Percentiles rank a stretch among this genome's conserved stretches.
phyloP scores from a whole-genome alignment of 2,113 vertebrate genomes.

The Myotis davidii region DNA sequence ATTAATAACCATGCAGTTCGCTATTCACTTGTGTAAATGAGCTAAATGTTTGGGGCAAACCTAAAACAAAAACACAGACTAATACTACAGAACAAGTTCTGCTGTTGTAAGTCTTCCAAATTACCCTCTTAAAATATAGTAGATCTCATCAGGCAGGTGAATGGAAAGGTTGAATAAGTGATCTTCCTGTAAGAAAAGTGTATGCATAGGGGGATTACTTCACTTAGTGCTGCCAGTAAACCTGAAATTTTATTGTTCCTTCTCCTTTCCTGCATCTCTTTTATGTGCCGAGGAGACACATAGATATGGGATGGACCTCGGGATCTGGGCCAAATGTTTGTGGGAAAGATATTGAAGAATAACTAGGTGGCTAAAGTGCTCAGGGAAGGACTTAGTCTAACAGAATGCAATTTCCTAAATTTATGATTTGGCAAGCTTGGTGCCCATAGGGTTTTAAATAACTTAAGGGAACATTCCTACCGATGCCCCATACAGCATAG shows the following conservation, averaged over 20 bases:
- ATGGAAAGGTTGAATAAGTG: constrained; percentile 49
- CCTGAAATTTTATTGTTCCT: constrained; percentile 61
- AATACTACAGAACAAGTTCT: background rate
- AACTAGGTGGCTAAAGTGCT: constrained; percentile 31
- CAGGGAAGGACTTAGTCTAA: constrained; percentile 52
- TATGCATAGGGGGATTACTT: background rate
- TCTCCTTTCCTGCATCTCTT: constrained; percentile 68
- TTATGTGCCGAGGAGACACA: constrained; percentile 55
- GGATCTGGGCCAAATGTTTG: constrained; percentile 19
- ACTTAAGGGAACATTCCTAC: constrained; percentile 3
- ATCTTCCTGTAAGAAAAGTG: constrained; percentile 50
- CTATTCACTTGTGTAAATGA: constrained; percentile 34
- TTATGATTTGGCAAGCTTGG: constrained; percentile 43
- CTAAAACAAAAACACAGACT: background rate
- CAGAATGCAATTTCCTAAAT: background rate
- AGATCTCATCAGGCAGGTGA: constrained; percentile 59
- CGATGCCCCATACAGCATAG: background rate
- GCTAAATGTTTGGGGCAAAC: constrained; percentile 3
- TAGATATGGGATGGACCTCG: constrained; percentile 5
- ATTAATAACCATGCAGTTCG: constrained; percentile 20
- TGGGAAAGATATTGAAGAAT: constrained; percentile 42
- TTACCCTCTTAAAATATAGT: constrained; percentile 38
- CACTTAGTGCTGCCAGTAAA: constrained; percentile 54
- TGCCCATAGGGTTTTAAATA: constrained; percentile 23
- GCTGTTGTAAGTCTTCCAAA: constrained; percentile 51